phyloP scores from a whole-genome alignment of 2,797 vertebrate genomes.

The Neosalanx taihuensis region DNA sequence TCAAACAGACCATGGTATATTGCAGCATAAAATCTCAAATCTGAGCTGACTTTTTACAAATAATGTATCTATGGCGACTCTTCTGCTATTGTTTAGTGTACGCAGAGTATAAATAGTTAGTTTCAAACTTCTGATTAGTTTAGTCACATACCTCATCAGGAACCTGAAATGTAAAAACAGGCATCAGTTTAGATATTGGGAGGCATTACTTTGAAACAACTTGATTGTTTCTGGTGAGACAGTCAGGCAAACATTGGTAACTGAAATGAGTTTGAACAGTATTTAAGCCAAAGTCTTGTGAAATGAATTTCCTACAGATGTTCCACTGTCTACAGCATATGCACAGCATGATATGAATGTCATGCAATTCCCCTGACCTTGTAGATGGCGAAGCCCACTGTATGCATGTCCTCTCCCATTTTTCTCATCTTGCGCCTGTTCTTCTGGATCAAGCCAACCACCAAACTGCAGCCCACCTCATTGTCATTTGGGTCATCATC shows the following conservation, averaged over 20 bases:
- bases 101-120: background rate
- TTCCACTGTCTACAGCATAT: background rate
- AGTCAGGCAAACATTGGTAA: background rate
- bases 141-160: conserved; percentile 72
- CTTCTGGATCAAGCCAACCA: conserved; percentile 89
- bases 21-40: no score
- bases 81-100: background rate
- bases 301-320: background rate
- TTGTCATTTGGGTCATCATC: conserved; percentile 71
- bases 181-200: no score
- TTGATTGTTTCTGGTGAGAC: background rate
- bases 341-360: background rate
- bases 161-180: conserved; percentile 63
- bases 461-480: conserved; percentile 73
- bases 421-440: conserved; percentile 74
- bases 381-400: conserved; percentile 81
- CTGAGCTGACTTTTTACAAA: no score
- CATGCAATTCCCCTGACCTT: conserved; percentile 55
- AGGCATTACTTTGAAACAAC: background rate
- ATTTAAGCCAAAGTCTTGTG: background rate
- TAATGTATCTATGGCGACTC: no score
- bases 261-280: background rate
- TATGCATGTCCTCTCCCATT: conserved; percentile 79
- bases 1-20: no score
- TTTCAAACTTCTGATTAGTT: background rate